Evolutionary conservation across 2,888 invertebrate genomes (phyloP).

Genomic region (Petrophora chlorosata): DNA sequence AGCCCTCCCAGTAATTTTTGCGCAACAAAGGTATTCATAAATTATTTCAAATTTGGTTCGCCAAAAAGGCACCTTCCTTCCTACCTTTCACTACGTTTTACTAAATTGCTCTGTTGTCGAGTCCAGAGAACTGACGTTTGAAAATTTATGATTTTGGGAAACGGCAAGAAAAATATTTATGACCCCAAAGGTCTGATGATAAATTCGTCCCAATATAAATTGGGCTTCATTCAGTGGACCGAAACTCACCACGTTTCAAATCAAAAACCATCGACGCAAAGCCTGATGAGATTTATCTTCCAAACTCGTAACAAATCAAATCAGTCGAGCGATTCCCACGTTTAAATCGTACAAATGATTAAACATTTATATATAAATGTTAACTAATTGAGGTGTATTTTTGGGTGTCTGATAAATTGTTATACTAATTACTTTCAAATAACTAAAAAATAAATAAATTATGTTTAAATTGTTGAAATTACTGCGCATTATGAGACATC

Average conservation of each 20-base stretch:
- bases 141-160: constrained; percentile 24
- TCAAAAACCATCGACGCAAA: constrained; percentile 3
- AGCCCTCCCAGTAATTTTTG: constrained; percentile 1
- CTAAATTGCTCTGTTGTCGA: constrained; percentile 23
- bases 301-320: neutral
- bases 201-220: constrained; percentile 15
- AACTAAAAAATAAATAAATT: too few relatives aligned
- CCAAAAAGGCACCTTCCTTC: constrained; percentile 14
- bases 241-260: neutral
- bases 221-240: constrained; percentile 4
- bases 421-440: too few relatives aligned
- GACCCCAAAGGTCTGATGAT: constrained; percentile 21
- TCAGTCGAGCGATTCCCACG: neutral
- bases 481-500: too few relatives aligned
- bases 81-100: constrained; percentile 13
- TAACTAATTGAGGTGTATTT: neutral
- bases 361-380: neutral
- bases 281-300: neutral
- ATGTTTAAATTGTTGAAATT: too few relatives aligned
- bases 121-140: constrained; percentile 18
- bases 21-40: constrained; percentile 14
- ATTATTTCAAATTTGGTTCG: constrained; percentile 13
- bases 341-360: neutral
- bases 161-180: constrained; percentile 27
- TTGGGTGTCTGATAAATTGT: too few relatives aligned